A percentile compares a stretch with the other conserved stretches of the same genome.
phyloP scores from a whole-genome alignment of 2,113 vertebrate genomes.

The Microcebus tavaratra region DNA sequence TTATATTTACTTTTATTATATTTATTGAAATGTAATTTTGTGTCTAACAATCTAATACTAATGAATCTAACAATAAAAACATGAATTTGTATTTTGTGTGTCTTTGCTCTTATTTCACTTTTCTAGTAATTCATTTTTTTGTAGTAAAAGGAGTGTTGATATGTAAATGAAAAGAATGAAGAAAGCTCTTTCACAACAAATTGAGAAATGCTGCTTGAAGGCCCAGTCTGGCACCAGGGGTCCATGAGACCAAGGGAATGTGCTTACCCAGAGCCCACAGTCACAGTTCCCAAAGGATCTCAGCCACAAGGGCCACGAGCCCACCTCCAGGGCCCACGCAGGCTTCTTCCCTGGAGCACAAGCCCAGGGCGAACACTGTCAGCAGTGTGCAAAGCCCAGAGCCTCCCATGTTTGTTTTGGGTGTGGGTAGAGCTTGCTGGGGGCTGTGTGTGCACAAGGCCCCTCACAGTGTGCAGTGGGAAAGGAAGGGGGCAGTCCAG shows the following conservation, averaged over 20 bases:
- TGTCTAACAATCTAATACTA: conserved; percentile 10
- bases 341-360: neutral
- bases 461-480: neutral
- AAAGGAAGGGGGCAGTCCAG: neutral
- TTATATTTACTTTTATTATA: neutral
- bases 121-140: neutral
- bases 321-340: neutral
- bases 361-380: neutral
- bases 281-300: neutral
- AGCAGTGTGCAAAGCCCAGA: neutral
- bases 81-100: neutral
- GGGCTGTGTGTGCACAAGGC: neutral
- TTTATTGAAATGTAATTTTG: conserved; percentile 29
- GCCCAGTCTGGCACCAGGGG: neutral
- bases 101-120: conserved; percentile 9
- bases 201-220: neutral
- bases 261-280: neutral
- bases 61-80: neutral
- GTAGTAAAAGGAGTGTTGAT: neutral
- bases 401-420: rapidly evolving
- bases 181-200: neutral
- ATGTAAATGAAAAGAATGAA: neutral
- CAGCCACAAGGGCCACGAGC: neutral
- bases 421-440: neutral
- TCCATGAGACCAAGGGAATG: too few species aligned